A percentile compares a stretch with the other conserved stretches of the same genome.
These are phyloP conservation scores for Reticulitermes speratus DNA, from an alignment of 1,140 invertebrate genomes.

Conservation along the genomic window DNA sequence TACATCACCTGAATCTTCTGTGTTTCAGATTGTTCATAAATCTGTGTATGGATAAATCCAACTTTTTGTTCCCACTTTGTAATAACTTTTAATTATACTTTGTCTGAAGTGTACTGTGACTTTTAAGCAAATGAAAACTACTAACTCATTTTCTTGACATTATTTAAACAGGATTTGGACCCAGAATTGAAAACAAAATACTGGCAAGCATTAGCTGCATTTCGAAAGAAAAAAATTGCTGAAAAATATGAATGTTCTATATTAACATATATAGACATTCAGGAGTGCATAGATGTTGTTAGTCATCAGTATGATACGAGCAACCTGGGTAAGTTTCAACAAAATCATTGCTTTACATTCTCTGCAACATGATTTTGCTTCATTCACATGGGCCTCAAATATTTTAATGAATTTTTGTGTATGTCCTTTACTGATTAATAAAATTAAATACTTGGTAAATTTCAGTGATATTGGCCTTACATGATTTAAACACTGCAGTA, in stretches of 20 bases:
- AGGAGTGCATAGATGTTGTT: slow-evolving; percentile 65
- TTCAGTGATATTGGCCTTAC: slow-evolving; percentile 53
- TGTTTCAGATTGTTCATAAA: too few relatives aligned
- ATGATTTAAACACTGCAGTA: slow-evolving; percentile 60
- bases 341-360: too few relatives aligned
- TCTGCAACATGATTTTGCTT: too few relatives aligned
- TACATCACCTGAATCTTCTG: too few relatives aligned
- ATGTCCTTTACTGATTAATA: background rate
- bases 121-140: too few relatives aligned
- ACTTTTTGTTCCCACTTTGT: too few relatives aligned
- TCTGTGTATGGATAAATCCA: too few relatives aligned
- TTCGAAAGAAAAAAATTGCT: slow-evolving; percentile 55
- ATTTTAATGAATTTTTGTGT: background rate
- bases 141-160: background rate
- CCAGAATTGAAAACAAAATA: slow-evolving; percentile 57
- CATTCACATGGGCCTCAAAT: background rate
- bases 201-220: slow-evolving; percentile 52
- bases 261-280: slow-evolving; percentile 68
- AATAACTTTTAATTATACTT: too few relatives aligned
- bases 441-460: slow-evolving; percentile 35
- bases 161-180: slow-evolving; percentile 49
- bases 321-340: slow-evolving; percentile 57
- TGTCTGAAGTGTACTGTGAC: too few relatives aligned
- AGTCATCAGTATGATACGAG: slow-evolving; percentile 61
- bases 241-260: slow-evolving; percentile 56